Evolutionary conservation across 2,113 vertebrate species (phyloP).

Genomic region (Uria lomvia): DNA sequence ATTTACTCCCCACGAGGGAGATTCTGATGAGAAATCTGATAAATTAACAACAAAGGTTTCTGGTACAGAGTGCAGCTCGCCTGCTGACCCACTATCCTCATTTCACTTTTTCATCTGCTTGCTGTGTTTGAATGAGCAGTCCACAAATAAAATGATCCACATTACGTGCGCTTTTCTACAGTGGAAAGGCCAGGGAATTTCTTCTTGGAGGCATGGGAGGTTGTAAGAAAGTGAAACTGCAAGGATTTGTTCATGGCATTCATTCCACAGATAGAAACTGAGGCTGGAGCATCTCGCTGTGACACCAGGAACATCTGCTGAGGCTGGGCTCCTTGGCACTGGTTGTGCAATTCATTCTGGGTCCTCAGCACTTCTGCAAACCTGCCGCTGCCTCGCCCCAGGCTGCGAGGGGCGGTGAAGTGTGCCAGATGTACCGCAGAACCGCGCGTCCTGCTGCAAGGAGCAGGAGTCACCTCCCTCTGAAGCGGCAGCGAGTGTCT

Average conservation of each 20-base stretch:
- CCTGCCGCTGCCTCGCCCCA: not conserved
- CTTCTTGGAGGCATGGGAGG: not conserved
- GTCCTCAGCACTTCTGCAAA: not conserved
- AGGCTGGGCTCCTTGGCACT: not conserved
- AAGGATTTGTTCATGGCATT: not conserved
- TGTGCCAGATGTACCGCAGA: not conserved
- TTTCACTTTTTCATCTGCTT: not conserved
- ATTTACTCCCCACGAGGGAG: slow-evolving; percentile 50
- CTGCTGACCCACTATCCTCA: slow-evolving; percentile 24
- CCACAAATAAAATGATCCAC: not conserved
- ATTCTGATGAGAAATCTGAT: slow-evolving; percentile 32
- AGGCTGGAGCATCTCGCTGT: not conserved
- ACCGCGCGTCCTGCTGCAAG: not conserved
- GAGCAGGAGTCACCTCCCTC: not conserved
- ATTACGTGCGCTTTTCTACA: accelerated
- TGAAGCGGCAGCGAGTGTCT: not conserved
- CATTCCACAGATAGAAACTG: not conserved
- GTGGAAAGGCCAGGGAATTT: not conserved
- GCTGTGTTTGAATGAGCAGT: not conserved
- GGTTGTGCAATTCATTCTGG: not conserved
- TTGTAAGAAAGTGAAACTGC: not conserved
- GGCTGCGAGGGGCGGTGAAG: accelerated
- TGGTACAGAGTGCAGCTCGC: not conserved
- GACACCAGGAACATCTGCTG: not conserved
- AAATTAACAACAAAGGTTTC: slow-evolving; percentile 16